These are phyloP conservation scores for Alviniconcha marisindica DNA, from an alignment of 1,140 invertebrate genomes.

Conservation along the genomic window DNA sequence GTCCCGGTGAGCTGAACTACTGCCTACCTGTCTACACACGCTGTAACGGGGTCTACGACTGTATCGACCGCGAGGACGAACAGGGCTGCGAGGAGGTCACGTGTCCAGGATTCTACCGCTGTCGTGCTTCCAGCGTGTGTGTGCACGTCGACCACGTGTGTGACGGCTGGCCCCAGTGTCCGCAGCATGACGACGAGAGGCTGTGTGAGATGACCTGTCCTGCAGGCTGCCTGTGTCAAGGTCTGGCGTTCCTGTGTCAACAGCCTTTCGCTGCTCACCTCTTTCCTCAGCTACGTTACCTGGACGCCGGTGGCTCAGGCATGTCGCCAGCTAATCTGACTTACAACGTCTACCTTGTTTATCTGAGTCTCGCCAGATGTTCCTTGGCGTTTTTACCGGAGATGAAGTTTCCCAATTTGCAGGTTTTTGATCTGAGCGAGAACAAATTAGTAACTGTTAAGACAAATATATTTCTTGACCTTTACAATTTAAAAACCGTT, in stretches of 20 bases:
- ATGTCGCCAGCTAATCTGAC: not conserved
- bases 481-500: constrained; percentile 19
- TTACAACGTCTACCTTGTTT: not conserved
- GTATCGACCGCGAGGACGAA: not conserved
- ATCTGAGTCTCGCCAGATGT: not conserved
- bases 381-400: not conserved
- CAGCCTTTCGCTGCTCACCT: not conserved
- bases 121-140: constrained; percentile 27
- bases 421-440: constrained; percentile 24
- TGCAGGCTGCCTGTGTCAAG: constrained; percentile 49
- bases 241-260: constrained; percentile 6
- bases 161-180: constrained; percentile 34
- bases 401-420: not conserved
- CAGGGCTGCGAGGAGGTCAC: not conserved
- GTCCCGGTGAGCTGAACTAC: not conserved
- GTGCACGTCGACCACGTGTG: constrained; percentile 18
- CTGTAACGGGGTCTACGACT: constrained; percentile 31
- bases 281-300: not conserved
- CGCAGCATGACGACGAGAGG: constrained; percentile 37
- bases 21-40: constrained; percentile 14
- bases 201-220: constrained; percentile 29
- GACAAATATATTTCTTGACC: not conserved
- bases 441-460: constrained; percentile 22
- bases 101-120: constrained; percentile 43
- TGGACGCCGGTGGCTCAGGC: not conserved